Evolutionary conservation across 2,888 invertebrate species (phyloP).

Genomic region (Hypomecis atomaria): DNA sequence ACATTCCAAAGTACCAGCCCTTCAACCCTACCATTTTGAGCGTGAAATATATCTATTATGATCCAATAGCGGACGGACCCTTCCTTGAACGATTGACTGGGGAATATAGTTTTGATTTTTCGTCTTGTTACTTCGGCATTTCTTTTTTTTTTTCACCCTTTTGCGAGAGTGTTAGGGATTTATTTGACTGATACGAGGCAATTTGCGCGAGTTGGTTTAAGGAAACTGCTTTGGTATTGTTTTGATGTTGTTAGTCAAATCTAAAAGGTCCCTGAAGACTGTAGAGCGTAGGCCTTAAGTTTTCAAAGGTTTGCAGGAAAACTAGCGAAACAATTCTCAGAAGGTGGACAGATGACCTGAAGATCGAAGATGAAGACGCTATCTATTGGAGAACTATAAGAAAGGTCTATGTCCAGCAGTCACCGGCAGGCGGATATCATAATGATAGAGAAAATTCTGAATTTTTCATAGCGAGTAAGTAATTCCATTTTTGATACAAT

Average conservation of each 20-base stretch:
- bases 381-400: too few relatives aligned
- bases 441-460: too few relatives aligned
- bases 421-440: too few relatives aligned
- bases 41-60: slow-evolving; percentile 76
- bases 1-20: slow-evolving; percentile 28
- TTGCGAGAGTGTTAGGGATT: slow-evolving; percentile 20
- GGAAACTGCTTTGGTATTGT: slow-evolving; percentile 12
- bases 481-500: too few relatives aligned
- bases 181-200: slow-evolving; percentile 35
- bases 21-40: slow-evolving; percentile 22
- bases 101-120: slow-evolving; percentile 55
- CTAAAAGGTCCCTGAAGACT: too few relatives aligned
- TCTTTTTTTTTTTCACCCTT: slow-evolving; percentile 48
- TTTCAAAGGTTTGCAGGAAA: too few relatives aligned
- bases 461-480: too few relatives aligned
- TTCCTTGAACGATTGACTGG: slow-evolving; percentile 73
- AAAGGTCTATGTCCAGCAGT: too few relatives aligned
- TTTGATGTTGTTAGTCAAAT: background rate
- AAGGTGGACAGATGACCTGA: too few relatives aligned
- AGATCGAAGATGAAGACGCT: too few relatives aligned
- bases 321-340: too few relatives aligned
- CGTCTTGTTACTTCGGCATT: slow-evolving; percentile 64
- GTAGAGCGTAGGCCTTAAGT: too few relatives aligned
- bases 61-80: slow-evolving; percentile 67
- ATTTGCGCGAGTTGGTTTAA: slow-evolving; percentile 29